Conservation (phyloP, 2,113 vertebrate genomes). For the Thalassoma bifasciatum region DNA sequence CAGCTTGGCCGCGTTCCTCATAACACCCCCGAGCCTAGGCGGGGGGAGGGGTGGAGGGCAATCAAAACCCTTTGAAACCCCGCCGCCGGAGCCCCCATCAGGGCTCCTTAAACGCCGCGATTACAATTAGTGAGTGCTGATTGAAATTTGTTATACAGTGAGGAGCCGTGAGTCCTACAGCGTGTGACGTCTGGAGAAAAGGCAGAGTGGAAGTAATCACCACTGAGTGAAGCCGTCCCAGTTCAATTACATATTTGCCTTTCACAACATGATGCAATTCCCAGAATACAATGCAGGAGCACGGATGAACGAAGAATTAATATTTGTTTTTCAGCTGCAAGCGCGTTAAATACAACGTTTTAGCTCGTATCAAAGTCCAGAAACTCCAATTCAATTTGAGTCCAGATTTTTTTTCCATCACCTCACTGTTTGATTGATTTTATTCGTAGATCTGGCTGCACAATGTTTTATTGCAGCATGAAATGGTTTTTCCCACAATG, state of each 20-base stretch:
- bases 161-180: neutral
- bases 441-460: neutral
- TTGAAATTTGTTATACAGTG: slow-evolving; percentile 6
- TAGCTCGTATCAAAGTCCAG: neutral
- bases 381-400: neutral
- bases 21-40: slow-evolving; percentile 21
- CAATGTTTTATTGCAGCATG: no score
- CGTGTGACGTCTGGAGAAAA: neutral
- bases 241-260: slow-evolving; percentile 2
- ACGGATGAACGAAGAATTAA: slow-evolving; percentile 2
- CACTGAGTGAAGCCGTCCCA: slow-evolving; percentile 10
- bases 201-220: neutral
- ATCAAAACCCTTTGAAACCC: slow-evolving; percentile 42
- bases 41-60: slow-evolving; percentile 56
- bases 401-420: neutral
- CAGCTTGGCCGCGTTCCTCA: slow-evolving; percentile 56
- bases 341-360: neutral
- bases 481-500: no score
- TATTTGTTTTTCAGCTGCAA: neutral
- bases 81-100: slow-evolving; percentile 47
- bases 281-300: neutral
- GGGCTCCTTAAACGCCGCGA: slow-evolving; percentile 24
- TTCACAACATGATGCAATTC: neutral
- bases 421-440: neutral
- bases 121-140: slow-evolving; percentile 10